Evolutionary conservation across 2,888 invertebrate genomes (phyloP).

Genomic region (Brenthis hecate): DNA sequence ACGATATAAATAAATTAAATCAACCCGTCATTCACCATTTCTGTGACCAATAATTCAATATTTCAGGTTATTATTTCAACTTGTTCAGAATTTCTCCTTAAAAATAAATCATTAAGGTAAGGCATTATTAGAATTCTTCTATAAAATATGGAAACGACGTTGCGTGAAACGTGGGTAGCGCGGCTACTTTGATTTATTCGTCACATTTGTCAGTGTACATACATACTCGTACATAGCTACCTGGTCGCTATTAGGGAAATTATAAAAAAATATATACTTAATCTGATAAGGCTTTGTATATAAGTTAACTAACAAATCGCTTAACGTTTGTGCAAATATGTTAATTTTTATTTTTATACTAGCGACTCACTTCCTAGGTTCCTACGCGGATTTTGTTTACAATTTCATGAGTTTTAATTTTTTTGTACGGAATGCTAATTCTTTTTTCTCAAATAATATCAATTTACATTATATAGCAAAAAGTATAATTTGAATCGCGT

Average conservation of each 20-base stretch:
- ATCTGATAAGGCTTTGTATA: neutral
- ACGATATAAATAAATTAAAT: no score
- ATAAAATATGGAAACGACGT: conserved; percentile 44
- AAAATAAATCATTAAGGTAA: conserved; percentile 23
- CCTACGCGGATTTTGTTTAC: no score
- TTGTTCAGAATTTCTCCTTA: conserved; percentile 18
- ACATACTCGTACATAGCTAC: neutral
- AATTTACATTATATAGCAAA: no score
- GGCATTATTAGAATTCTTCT: conserved; percentile 40
- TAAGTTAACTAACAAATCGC: neutral
- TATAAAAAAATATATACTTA: neutral
- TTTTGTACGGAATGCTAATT: no score
- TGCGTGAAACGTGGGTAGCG: conserved; percentile 54
- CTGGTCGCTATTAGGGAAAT: conserved; percentile 4
- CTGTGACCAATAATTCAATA: conserved; percentile 2
- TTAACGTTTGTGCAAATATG: no score
- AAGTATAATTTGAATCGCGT: no score
- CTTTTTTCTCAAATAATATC: no score
- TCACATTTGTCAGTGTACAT: conserved; percentile 61
- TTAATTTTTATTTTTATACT: no score
- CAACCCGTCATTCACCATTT: conserved; percentile 1
- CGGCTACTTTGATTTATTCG: conserved; percentile 65
- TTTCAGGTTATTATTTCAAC: conserved; percentile 9
- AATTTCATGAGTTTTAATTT: no score
- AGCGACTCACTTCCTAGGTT: no score